Base-by-base conservation (phyloP, 2,797 vertebrate species). In the Xiphophorus birchmanni region DNA sequence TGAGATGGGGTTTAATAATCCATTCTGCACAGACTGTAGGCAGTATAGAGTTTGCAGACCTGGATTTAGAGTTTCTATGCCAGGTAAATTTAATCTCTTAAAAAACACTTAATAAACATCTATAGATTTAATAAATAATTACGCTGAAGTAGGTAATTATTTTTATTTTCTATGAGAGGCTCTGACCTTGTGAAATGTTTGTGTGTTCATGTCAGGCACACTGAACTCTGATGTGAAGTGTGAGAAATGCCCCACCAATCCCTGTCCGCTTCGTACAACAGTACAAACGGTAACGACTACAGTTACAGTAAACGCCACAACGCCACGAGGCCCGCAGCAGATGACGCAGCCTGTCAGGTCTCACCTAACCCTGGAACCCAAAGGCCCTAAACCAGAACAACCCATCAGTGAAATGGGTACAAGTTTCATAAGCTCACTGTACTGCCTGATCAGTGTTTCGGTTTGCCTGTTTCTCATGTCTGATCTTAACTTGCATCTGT, bases 51-150 rank as follows among this genome's bases (percentile, higher is more conserved):
- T 0, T 1, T 96, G 96, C 82, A 58, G 0, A 77, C 26, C n/a
- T 54, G 95, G 96, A 45, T 10, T 0, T 11, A 92, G 90, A 77
- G 91, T 93, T 6, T 21, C 5, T 12, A 1, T 0, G 26, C 7
- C 56, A 90, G 95, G 95, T 96, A 92, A 58, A 77, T 29, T 4
- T 2, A 82, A 6, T 40, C 78, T 76, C 73, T 63, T 10, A 79
- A 5, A 29, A 0, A 6, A 54, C 26, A 63, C 4, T 29, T 10
- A 73, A 58, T 52, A 5, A 32, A 23, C 56, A 50, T 83, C 80
- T 50, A 44, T 6, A 26, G 35, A 42, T 44, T 26, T 71, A 12
- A 26, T 15, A 26, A 2, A 26, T 44, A 26, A 44, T 7, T 71
- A 71, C 13, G 18, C 21, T 44, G 23, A 47, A 72, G 69, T 17